Evolutionary conservation across 1,140 invertebrate species (phyloP), one percentile per base, ranked within the genome.

Genomic region (Eufriesea mexicana): DNA sequence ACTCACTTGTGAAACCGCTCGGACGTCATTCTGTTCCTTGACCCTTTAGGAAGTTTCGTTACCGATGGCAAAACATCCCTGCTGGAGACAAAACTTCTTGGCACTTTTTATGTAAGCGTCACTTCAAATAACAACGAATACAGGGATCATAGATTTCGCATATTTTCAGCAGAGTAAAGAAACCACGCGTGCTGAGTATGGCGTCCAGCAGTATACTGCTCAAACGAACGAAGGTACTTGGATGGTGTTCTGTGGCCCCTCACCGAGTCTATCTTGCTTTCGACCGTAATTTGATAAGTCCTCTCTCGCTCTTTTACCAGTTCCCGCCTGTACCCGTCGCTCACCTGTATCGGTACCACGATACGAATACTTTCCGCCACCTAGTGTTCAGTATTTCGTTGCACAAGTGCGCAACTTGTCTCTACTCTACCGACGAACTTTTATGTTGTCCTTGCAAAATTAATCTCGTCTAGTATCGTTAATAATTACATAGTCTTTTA

Each of bases 1-100:
- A 93, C 92, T 93, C 91, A 94, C 93, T 93, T 93, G 90, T 94
- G 92, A 92, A 94, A 94, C 84, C 93, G 91, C 54, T 94, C 93
- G 80, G 92, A 91, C 83, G 92, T 91, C 93, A 94, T 94, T 70
- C 85, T 92, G 79, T 47, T 61, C 20, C n/a, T 45, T 47, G 20
- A 35, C 47, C 55, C 45, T 83, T 62, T 45, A 35, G 55, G 28
- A 62, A 45, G 47, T 51, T 23, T 59, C 8, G 55, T 59, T 78
- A 78, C 35, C 74, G 80, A 78, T 78, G 54, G 64, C n/a, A 20
- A 57, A 78, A 83, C 80, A 83, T 78, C 47, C 64, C 64, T 68
- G 23, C 62, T 49, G 25, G 4, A 35, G 2, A 12, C 18, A 16
- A 5, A 25, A 35, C 10, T 64, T 67, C 54, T 25, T 79, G 64